Percentiles rank a stretch among this genome's conserved stretches.
Evolutionary conservation across 2,888 invertebrate species (phyloP).

Genomic region (Metalampra italica): DNA sequence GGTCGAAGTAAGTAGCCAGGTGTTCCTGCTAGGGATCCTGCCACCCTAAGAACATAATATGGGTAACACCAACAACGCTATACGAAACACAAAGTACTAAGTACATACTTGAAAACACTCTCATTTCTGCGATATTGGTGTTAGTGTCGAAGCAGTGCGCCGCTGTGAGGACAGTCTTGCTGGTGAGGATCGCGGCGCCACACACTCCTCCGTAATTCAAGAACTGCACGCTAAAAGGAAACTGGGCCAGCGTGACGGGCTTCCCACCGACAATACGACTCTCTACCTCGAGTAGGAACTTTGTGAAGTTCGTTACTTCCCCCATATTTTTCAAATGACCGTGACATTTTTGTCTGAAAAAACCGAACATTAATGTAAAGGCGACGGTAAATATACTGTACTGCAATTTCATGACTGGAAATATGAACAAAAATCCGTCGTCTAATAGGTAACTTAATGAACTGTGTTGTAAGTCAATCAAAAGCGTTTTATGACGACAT

Average conservation of each 20-base stretch:
- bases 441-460: no score
- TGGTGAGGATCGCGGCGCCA: slow-evolving; percentile 32
- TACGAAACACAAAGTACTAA: no score
- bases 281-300: slow-evolving; percentile 13
- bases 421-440: neutral
- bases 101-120: slow-evolving; percentile 31
- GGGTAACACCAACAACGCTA: no score
- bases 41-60: no score
- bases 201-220: slow-evolving; percentile 34
- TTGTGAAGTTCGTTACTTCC: slow-evolving; percentile 21
- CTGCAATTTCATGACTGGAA: neutral
- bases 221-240: slow-evolving; percentile 33
- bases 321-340: slow-evolving; percentile 34
- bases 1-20: no score
- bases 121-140: slow-evolving; percentile 32
- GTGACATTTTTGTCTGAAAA: slow-evolving; percentile 3
- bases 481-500: no score
- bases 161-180: slow-evolving; percentile 34
- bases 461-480: no score
- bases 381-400: neutral
- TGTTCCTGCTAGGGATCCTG: no score
- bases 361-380: neutral
- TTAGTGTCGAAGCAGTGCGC: slow-evolving; percentile 41
- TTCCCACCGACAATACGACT: slow-evolving; percentile 28
- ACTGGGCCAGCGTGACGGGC: slow-evolving; percentile 16